These are phyloP conservation scores for Psilopsiagon aymara DNA, from an alignment of 2,113 vertebrate species.

Conservation along the genomic window DNA sequence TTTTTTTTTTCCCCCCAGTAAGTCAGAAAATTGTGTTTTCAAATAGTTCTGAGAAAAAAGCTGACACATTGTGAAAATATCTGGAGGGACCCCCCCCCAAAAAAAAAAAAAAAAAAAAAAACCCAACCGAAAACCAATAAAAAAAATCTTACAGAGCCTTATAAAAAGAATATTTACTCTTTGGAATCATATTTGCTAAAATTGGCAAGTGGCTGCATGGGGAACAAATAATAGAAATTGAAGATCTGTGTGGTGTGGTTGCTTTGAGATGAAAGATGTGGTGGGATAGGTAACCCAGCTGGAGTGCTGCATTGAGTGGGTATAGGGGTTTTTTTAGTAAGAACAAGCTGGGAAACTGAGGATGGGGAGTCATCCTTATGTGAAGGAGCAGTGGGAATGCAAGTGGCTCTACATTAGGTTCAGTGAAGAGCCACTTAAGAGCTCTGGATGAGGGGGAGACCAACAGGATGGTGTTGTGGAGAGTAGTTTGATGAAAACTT, in stretches of 20 bases:
- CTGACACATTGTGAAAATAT: neutral
- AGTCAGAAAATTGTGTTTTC: neutral
- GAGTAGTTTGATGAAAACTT: neutral
- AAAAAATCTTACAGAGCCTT: neutral
- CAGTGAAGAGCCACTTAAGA: neutral
- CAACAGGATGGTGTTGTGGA: neutral
- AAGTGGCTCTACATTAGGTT: neutral
- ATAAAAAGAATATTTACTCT: neutral
- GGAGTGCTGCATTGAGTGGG: neutral
- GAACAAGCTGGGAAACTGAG: accelerated
- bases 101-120: too few species aligned
- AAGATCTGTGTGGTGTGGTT: neutral
- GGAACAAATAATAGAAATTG: neutral
- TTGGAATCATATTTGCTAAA: neutral
- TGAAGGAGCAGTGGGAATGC: neutral
- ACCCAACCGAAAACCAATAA: too few species aligned
- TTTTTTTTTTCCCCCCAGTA: neutral
- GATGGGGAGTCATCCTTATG: neutral
- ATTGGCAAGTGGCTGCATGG: neutral
- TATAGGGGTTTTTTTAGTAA: neutral
- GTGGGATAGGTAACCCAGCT: neutral
- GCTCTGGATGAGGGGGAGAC: neutral
- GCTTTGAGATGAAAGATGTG: neutral
- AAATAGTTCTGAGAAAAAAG: neutral
- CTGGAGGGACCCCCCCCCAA: neutral